Evolutionary conservation across 2,888 invertebrate genomes (phyloP).

Genomic region (Spodoptera exigua): DNA sequence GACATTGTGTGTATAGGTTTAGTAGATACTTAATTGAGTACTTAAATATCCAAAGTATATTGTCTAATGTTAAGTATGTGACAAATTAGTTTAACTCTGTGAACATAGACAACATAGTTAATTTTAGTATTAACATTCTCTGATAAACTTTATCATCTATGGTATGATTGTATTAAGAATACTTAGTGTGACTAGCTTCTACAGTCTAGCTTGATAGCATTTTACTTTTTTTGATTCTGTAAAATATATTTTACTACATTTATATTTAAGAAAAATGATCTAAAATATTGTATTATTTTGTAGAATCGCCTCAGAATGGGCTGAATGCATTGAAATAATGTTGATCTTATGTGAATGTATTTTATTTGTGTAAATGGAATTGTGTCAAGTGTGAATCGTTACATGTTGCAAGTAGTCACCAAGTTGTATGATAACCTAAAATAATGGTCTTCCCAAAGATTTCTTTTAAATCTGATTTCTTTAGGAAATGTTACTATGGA

Average conservation of each 20-base stretch:
- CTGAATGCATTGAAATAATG: constrained; percentile 16
- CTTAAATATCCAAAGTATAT: constrained; percentile 57
- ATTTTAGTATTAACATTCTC: constrained; percentile 44
- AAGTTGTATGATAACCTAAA: constrained; percentile 35
- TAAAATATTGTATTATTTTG: constrained; percentile 44
- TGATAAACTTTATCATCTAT: constrained; percentile 40
- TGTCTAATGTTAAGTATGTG: constrained; percentile 21
- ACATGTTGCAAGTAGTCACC: constrained; percentile 6
- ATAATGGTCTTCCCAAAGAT: constrained; percentile 55
- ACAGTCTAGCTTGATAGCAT: constrained; percentile 62
- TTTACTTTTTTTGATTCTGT: constrained; percentile 61
- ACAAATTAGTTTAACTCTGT: constrained; percentile 26
- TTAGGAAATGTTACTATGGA: constrained; percentile 37
- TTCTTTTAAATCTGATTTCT: constrained; percentile 37
- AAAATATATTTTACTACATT: constrained; percentile 64
- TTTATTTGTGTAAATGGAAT: constrained; percentile 13
- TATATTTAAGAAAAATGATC: constrained; percentile 53
- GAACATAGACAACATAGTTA: constrained; percentile 31
- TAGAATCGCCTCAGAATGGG: constrained; percentile 7
- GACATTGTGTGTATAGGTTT: constrained; percentile 39
- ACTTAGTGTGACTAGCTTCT: constrained; percentile 64
- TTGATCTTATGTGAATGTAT: constrained; percentile 11
- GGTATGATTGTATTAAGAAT: constrained; percentile 53
- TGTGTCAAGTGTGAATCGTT: constrained; percentile 4
- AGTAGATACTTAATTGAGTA: constrained; percentile 54